Evolutionary conservation across 2,797 vertebrate species (phyloP).

Genomic region (Gouania willdenowi): DNA sequence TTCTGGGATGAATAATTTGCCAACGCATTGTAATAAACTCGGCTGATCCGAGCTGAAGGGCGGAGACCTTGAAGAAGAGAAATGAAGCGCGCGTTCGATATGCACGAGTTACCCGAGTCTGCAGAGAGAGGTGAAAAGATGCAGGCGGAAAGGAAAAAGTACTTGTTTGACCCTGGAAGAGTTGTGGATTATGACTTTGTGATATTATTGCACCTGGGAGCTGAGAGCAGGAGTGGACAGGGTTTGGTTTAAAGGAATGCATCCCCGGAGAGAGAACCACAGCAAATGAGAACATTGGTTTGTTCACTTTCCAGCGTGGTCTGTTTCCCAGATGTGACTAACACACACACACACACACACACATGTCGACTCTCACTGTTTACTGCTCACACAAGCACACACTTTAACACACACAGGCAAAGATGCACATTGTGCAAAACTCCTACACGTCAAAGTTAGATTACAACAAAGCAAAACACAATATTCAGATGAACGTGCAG

Average conservation of each 20-base stretch:
- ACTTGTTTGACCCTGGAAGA: neutral
- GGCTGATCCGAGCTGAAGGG: conserved; percentile 9
- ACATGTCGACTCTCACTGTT: conserved; percentile 39
- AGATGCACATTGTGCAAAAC: too few relatives aligned
- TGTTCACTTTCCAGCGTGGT: conserved; percentile 37
- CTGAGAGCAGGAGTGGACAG: conserved; percentile 24
- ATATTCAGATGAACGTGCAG: too few relatives aligned
- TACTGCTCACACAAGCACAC: conserved; percentile 37
- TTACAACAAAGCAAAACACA: too few relatives aligned
- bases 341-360: conserved; percentile 6
- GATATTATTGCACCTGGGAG: conserved; percentile 20
- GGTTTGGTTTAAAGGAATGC: conserved; percentile 42
- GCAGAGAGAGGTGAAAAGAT: conserved; percentile 28
- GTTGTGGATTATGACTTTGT: neutral
- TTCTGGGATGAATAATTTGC: conserved; percentile 12
- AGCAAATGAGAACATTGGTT: conserved; percentile 10
- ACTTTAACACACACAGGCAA: neutral
- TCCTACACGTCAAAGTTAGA: too few relatives aligned
- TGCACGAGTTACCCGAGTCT: conserved; percentile 44
- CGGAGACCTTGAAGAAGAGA: conserved; percentile 31
- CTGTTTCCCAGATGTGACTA: conserved; percentile 65
- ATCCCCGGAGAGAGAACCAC: conserved; percentile 16
- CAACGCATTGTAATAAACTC: conserved; percentile 5
- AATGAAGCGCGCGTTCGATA: conserved; percentile 34
- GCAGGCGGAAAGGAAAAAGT: neutral